These are phyloP conservation scores for Junonia oenone DNA, from an alignment of 2,888 invertebrate species.

Conservation along the genomic window DNA sequence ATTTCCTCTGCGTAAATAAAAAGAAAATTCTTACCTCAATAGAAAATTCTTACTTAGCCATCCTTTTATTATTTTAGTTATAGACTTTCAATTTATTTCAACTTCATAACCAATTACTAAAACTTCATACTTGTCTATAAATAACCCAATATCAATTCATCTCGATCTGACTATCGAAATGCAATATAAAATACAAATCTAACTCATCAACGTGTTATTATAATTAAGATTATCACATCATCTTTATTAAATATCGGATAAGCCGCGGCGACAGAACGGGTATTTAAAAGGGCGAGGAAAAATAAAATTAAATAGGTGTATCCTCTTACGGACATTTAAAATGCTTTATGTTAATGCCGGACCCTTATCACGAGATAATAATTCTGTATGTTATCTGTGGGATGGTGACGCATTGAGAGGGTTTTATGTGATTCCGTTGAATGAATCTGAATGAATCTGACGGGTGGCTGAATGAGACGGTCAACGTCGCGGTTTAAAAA, in stretches of 20 bases:
- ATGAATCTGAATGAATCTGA: background rate
- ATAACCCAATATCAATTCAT: background rate
- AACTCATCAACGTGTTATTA: conserved; percentile 14
- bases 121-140: background rate
- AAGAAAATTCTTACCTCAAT: too few relatives aligned
- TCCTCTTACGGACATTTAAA: conserved; percentile 33
- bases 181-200: conserved; percentile 4
- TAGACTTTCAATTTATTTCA: too few relatives aligned
- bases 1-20: too few relatives aligned
- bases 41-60: too few relatives aligned
- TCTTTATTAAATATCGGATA: conserved; percentile 24
- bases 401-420: conserved; percentile 5
- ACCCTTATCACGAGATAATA: conserved; percentile 36
- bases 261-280: conserved; percentile 23
- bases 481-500: background rate
- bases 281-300: conserved; percentile 26
- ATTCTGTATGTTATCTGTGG: conserved; percentile 25
- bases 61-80: too few relatives aligned
- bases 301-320: conserved; percentile 26
- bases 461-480: background rate
- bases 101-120: background rate
- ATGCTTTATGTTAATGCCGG: conserved; percentile 35
- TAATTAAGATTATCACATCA: conserved; percentile 23
- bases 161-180: background rate
- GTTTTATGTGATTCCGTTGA: background rate